Evolutionary conservation across 2,888 invertebrate genomes (phyloP), one percentile per base, ranked within the genome.

Genomic region (Mayetiola destructor): DNA sequence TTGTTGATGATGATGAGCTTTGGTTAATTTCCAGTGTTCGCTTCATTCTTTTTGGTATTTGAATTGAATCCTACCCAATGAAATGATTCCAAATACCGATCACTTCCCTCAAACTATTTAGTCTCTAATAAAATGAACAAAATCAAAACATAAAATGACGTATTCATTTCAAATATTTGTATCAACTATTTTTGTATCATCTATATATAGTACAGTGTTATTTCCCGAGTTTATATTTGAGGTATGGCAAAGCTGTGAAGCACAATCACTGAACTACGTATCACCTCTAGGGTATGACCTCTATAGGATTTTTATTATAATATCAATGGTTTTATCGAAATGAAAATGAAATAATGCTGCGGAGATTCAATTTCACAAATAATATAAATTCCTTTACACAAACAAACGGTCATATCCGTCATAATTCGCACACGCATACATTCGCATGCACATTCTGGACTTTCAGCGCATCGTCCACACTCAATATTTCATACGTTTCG

Each of bases 281-380:
- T 23, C 23, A 42, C 42, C 42, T 42, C 42, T 42, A 9, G 42
- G 42, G 21, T 42, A n/a, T n/a, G n/a, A 2, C 23, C 42, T 42
- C 42, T 42, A 42, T 42, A 23, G 23, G 21, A 42, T 42, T 42
- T 42, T 42, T 23, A 42, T 23, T 42, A 20, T 42, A 3, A 21
- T 42, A 42, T 42, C 23, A 42, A 42, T 42, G 23, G 21, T 42
- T 42, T 42, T 23, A 42, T 42, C 42, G 42, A 23, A 42, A 42
- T 42, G 42, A 42, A 42, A 42, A 42, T 42, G 42, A 42, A 23
- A 42, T 42, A 42, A 42, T 42, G 42, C 42, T 42, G 23, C 42
- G 42, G 23, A 42, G 42, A 23, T 42, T 39, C 20, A 12, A 39
- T 39, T 39, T 16, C 39, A 39, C 39, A 39, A 39, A 39, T 39